phyloP scores from a whole-genome alignment of 2,113 vertebrate species.

The Dissostichus mawsoni region DNA sequence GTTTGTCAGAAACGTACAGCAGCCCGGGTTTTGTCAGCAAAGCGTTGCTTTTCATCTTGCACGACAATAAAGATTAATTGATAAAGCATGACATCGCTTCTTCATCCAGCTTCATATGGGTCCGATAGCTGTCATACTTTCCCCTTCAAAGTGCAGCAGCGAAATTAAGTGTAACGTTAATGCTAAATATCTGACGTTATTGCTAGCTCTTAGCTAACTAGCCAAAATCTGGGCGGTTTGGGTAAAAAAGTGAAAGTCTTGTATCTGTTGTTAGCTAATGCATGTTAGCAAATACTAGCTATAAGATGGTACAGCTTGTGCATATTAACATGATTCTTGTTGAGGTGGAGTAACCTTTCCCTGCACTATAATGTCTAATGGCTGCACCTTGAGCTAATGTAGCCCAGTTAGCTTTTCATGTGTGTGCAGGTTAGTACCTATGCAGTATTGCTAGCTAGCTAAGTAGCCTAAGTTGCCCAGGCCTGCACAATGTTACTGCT shows the following conservation, averaged over 20 bases:
- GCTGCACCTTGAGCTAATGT: constrained; percentile 70
- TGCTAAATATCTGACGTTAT: constrained; percentile 56
- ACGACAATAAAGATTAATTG: constrained; percentile 13
- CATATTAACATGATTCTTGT: background rate
- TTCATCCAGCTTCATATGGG: background rate
- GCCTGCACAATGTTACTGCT: constrained; percentile 72
- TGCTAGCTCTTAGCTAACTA: constrained; percentile 76
- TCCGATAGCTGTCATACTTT: constrained; percentile 43
- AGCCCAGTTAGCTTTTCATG: constrained; percentile 76
- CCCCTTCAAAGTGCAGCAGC: background rate
- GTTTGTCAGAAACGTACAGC: constrained; percentile 48
- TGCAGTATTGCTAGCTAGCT: constrained; percentile 68
- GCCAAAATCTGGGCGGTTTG: constrained; percentile 74
- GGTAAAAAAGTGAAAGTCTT: constrained; percentile 75
- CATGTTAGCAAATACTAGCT: background rate
- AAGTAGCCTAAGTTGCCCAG: constrained; percentile 76
- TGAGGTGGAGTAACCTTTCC: background rate
- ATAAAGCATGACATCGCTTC: constrained; percentile 30
- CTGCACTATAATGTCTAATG: constrained; percentile 19
- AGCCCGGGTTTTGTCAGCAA: constrained; percentile 60
- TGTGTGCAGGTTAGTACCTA: constrained; percentile 68
- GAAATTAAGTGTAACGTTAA: constrained; percentile 41
- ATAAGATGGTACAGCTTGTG: background rate
- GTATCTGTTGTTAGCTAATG: constrained; percentile 13
- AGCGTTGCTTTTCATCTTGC: constrained; percentile 39